Base-by-base conservation (phyloP, 2,797 vertebrate species). In the Schizopygopsis pylzovi region DNA sequence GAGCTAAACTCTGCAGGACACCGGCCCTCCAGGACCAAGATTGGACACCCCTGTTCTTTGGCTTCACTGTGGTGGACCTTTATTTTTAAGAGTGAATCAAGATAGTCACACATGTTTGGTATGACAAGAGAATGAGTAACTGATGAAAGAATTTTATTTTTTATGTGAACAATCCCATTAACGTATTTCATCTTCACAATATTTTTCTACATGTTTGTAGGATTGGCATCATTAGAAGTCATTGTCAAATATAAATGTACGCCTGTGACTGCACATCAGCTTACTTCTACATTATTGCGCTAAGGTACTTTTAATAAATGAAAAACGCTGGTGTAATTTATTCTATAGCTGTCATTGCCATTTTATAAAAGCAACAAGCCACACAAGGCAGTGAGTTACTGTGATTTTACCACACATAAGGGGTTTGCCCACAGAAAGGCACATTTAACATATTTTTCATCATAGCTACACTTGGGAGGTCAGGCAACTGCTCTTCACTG, bases 391-490 rank as follows among this genome's bases (percentile, higher is more conserved):
- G 18, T 52, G 18, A 1, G 12, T 68, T 81, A 39, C 13, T 52
- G 79, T 70, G 52, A 49, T 75, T 75, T 47, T 49, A 75, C 67
- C 63, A 54, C 47, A 52, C 6, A 49, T 49, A 49, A 28, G 0
- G 4, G 33, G 28, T 8, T 52, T 22, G 16, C 52, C 18, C 81
- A 33, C 39, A 72, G 45, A 68, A 68, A 81, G 43, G 12, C 11
- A 67, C 33, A 65, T 77, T 84, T 39, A n/a, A 37, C 22, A 28
- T 37, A 76, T 77, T 84, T 43, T 47, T 80, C 25, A 68, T 68
- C 22, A 25, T n/a, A 13, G 68, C 73, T 54, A 41, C 47, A 33
- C 33, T 77, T 65, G 61, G 73, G 45, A 77, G 73, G 82, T 54
- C 45, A 41, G 37, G 37, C 15, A n/a, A 76, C 79, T 76, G 59